phyloP scores from a whole-genome alignment of 2,888 invertebrate species.

The Horisme vitalbata region DNA sequence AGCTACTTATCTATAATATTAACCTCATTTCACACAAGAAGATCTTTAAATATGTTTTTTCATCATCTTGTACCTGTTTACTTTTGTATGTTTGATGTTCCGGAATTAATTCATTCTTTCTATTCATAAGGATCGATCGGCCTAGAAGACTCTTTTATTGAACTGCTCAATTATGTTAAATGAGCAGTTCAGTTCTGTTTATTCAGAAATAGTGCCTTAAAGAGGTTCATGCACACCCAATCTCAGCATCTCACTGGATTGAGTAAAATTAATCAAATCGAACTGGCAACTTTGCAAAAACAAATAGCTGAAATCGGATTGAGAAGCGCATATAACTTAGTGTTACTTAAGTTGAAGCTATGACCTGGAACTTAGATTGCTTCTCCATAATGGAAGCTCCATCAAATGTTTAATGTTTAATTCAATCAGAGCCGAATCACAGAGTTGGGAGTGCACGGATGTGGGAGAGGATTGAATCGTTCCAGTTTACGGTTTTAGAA shows the following conservation, averaged over 20 bases:
- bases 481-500: not conserved
- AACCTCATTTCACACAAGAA: no score
- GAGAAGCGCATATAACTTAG: slow-evolving; percentile 20
- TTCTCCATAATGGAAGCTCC: slow-evolving; percentile 23
- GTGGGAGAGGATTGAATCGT: not conserved
- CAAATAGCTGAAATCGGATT: slow-evolving; percentile 17
- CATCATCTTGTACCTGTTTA: no score
- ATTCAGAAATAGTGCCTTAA: no score
- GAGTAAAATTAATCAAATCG: slow-evolving; percentile 20
- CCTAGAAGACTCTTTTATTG: no score
- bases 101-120: no score
- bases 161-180: no score
- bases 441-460: slow-evolving; percentile 7
- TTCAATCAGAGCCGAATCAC: slow-evolving; percentile 29
- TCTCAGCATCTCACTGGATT: slow-evolving; percentile 11
- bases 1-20: no score
- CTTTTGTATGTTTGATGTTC: no score
- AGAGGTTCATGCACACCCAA: no score
- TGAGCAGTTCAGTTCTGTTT: no score
- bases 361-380: slow-evolving; percentile 35
- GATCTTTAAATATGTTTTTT: no score
- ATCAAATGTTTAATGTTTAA: slow-evolving; percentile 33
- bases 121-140: no score
- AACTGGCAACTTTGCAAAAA: slow-evolving; percentile 23
- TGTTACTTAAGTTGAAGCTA: slow-evolving; percentile 23